These are phyloP conservation scores for Beris morrisii DNA, from an alignment of 2,888 invertebrate genomes.

Conservation along the genomic window DNA sequence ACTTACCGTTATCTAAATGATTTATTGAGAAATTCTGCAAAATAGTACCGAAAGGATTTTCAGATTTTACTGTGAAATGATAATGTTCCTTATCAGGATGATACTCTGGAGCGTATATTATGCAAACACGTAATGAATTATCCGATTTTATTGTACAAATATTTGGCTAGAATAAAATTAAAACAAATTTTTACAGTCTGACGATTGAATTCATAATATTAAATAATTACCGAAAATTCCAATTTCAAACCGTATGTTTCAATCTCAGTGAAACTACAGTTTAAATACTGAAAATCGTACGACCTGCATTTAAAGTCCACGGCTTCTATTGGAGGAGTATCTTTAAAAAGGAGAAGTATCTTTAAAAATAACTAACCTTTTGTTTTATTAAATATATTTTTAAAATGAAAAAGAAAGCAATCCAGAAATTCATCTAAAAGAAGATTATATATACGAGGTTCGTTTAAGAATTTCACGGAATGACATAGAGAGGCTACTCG, in stretches of 20 bases:
- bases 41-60: conserved; percentile 16
- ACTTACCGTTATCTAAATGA: conserved; percentile 26
- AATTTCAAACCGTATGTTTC: neutral
- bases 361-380: neutral
- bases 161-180: conserved; percentile 19
- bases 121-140: neutral
- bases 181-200: neutral
- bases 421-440: too few species aligned
- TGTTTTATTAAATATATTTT: neutral
- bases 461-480: too few species aligned
- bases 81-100: conserved; percentile 8
- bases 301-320: conserved; percentile 4
- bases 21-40: conserved; percentile 18
- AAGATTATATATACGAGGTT: too few species aligned
- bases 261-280: neutral
- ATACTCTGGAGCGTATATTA: conserved; percentile 1
- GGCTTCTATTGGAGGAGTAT: conserved; percentile 1
- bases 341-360: too few species aligned
- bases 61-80: conserved; percentile 18
- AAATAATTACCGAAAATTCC: neutral
- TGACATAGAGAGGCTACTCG: too few species aligned
- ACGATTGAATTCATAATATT: neutral
- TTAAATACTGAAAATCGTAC: conserved; percentile 21
- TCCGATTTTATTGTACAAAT: neutral
- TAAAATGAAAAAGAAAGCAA: too few species aligned